A percentile compares a stretch with the other conserved stretches of the same genome.
Evolutionary conservation across 2,888 invertebrate genomes (phyloP).

Genomic region (Aphodius sticticus): DNA sequence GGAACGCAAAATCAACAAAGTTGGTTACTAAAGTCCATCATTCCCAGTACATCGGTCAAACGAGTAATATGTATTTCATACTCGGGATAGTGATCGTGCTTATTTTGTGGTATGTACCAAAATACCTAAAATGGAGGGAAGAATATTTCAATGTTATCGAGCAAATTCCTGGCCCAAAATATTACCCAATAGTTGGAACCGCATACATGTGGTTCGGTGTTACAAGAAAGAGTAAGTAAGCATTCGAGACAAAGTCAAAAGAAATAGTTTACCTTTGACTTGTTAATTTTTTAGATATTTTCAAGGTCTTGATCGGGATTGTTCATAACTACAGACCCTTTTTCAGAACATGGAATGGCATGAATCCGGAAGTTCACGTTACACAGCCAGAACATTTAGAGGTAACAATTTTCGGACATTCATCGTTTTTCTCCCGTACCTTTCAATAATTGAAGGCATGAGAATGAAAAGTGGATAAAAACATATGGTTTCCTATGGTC

Average conservation of each 20-base stretch:
- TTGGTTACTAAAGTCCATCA: too few species aligned
- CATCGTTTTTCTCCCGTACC: too few species aligned
- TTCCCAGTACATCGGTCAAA: too few species aligned
- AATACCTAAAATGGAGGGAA: conserved; percentile 27
- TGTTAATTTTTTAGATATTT: conserved; percentile 19
- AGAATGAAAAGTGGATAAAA: too few species aligned
- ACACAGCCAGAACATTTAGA: conserved; percentile 47
- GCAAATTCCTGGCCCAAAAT: conserved; percentile 25
- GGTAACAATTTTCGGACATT: too few species aligned
- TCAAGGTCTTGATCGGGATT: not conserved
- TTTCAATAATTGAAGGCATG: too few species aligned
- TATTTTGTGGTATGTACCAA: conserved; percentile 17
- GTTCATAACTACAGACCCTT: conserved; percentile 38
- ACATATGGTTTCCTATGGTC: too few species aligned
- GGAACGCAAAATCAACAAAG: too few species aligned
- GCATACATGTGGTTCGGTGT: conserved; percentile 35
- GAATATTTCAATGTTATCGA: conserved; percentile 27
- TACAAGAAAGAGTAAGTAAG: conserved; percentile 41
- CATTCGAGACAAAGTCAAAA: not conserved
- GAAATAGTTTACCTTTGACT: not conserved
- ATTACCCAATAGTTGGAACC: conserved; percentile 44
- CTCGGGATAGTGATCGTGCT: not conserved
- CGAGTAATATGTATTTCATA: conserved; percentile 7
- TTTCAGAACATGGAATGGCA: conserved; percentile 46
- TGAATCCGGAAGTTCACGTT: conserved; percentile 44